Percentiles rank a stretch among this genome's conserved stretches.
These are phyloP conservation scores for Mnemiopsis leidyi DNA, from an alignment of 37 sponge, comb jelly and placozoan species.

Conservation along the genomic window DNA sequence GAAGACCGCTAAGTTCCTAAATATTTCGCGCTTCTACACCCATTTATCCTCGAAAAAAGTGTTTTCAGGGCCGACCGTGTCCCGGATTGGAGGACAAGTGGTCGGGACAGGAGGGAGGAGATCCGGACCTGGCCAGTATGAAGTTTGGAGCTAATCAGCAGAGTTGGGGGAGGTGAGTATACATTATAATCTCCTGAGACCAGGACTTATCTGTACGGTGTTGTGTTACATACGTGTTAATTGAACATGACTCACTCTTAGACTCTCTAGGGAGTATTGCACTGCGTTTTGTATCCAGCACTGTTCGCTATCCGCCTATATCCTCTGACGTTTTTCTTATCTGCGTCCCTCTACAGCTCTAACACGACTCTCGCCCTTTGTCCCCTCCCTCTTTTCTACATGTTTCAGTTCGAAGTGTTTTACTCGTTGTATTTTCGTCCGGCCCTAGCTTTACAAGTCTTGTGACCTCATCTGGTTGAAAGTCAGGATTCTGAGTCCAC, in stretches of 20 bases:
- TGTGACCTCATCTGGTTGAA: background rate
- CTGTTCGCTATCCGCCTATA: background rate
- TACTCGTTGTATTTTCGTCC: background rate
- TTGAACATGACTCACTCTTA: constrained; percentile 1
- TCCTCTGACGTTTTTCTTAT: background rate
- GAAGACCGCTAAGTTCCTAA: constrained; percentile 53
- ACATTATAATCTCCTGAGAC: constrained; percentile 39
- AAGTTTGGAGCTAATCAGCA: background rate
- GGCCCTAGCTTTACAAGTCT: background rate
- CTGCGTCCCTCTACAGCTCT: background rate
- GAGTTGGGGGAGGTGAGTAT: constrained; percentile 11
- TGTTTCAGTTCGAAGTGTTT: too few relatives aligned
- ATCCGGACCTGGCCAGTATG: background rate
- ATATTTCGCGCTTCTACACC: background rate
- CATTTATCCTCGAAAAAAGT: background rate
- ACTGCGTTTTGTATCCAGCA: background rate
- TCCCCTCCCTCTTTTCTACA: background rate
- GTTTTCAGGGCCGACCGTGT: background rate
- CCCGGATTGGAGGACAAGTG: background rate
- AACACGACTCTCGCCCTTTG: background rate
- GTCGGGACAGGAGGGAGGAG: background rate
- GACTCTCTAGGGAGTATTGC: constrained; percentile 51
- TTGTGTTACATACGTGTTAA: constrained; percentile 49
- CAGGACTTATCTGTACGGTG: constrained; percentile 36
- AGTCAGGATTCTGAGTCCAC: background rate